Base-by-base conservation (phyloP, 2,113 vertebrate species). In the Noctilio leporinus region DNA sequence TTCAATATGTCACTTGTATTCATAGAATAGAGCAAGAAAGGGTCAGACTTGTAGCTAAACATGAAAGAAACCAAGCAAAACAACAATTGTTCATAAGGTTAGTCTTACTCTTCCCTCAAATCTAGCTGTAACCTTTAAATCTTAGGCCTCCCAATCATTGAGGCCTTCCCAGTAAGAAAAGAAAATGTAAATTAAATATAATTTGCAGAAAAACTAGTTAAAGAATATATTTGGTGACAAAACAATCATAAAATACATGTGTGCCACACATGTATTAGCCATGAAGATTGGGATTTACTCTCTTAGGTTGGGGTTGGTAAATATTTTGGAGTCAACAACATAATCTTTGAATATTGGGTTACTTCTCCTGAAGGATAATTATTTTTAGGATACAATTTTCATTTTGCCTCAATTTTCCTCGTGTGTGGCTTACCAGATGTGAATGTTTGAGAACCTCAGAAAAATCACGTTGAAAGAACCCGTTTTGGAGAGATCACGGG, bases 391-490 rank as follows among this genome's bases (percentile, higher is more conserved):
- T 83, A 47, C 30, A 65, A 10, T 51, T 94, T 75, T 87, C 1
- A 57, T 80, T 70, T 59, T 10, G 30, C 40, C 67, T 84, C 26
- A 82, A 84, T 33, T 86, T 94, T 72, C 6, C 69, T 53, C 38
- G 88, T 81, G 20, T 86, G 76, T 94, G 81, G 64, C 65, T 76
- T n/a, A 92, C 47, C 40, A 93, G 85, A 72, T 84, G 76, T 84
- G 45, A 95, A 94, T 43, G 9, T 7, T 95, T 86, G 69, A 22
- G 53, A 94, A 89, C 20, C 16, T 53, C 33, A 92, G 92, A 72
- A 96, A 94, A 97, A 91, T 53, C 86, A 43, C 30, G 59, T 92
- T 3, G 2, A 89, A 75, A 91, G 49, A 69, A 86, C 95, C 96
- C 95, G 95, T 93, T 22, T 0, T 94, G 76, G 95, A 97, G 97